These are phyloP conservation scores for Columba livia DNA, from an alignment of 2,113 vertebrate genomes.

Conservation along the genomic window DNA sequence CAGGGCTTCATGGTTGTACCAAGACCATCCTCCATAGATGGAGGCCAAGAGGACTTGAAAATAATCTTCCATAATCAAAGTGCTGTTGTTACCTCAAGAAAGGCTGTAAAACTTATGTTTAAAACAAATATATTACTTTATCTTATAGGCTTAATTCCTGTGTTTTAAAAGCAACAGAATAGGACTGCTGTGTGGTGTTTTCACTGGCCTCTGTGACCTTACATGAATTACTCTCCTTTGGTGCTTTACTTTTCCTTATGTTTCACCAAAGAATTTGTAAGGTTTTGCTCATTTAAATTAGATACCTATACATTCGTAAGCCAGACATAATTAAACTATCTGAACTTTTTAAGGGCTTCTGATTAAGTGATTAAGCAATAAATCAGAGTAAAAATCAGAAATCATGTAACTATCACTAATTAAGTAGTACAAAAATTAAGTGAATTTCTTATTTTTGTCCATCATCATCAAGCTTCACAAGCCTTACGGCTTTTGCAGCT, in stretches of 20 bases:
- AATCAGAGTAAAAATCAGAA: constrained; percentile 16
- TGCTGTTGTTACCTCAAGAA: not conserved
- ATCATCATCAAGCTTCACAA: not conserved
- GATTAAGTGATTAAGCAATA: constrained; percentile 1
- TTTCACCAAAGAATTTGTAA: not conserved
- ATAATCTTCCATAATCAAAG: not conserved
- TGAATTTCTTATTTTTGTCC: not conserved
- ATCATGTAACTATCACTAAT: not conserved
- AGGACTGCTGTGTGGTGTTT: not conserved
- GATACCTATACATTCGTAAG: not conserved
- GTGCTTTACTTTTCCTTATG: not conserved
- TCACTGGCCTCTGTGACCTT: not conserved
- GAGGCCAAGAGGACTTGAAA: not conserved
- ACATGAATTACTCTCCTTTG: not conserved
- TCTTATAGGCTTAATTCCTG: not conserved
- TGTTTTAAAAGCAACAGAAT: not conserved
- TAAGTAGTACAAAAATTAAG: not conserved
- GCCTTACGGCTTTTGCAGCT: not conserved
- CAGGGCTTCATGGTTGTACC: not conserved
- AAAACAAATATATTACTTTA: not conserved
- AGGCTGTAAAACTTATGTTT: not conserved
- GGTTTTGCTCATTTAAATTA: not conserved
- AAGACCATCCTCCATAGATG: not conserved
- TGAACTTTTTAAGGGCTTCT: not conserved
- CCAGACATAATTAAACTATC: not conserved